Evolutionary conservation across 2,888 invertebrate species (phyloP).

Genomic region (Trachelus stipa): DNA sequence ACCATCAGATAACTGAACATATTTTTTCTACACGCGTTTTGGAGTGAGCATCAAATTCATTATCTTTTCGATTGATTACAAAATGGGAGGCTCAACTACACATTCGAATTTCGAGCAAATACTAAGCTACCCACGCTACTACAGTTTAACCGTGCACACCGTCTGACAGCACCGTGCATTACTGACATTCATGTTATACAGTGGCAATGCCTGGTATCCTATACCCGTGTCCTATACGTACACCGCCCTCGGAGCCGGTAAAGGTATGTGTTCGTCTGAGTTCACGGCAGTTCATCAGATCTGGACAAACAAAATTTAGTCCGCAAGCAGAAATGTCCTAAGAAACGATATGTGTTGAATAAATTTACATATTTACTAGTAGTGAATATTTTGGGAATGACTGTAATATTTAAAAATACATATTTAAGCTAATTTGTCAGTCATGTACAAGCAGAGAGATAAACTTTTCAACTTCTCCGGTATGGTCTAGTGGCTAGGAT

Average conservation of each 20-base stretch:
- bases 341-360: neutral
- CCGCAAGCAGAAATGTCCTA: neutral
- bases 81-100: neutral
- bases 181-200: neutral
- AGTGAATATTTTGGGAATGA: neutral
- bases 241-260: neutral
- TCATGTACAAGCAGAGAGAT: neutral
- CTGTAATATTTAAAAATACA: neutral
- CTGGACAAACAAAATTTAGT: neutral
- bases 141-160: neutral
- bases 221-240: neutral
- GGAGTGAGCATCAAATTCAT: neutral
- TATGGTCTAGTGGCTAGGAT: conserved; percentile 76
- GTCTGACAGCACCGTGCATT: neutral
- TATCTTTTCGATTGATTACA: neutral
- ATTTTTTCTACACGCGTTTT: neutral
- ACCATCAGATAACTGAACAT: neutral
- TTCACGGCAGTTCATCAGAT: neutral
- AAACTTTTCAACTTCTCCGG: conserved; percentile 58
- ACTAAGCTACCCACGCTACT: neutral
- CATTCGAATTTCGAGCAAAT: neutral
- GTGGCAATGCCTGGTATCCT: neutral
- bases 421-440: neutral
- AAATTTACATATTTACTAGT: neutral
- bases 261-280: neutral